Evolutionary conservation across 53 echinoderm and acorn worm species (phyloP).

Genomic region (Pentamera pediparva): DNA sequence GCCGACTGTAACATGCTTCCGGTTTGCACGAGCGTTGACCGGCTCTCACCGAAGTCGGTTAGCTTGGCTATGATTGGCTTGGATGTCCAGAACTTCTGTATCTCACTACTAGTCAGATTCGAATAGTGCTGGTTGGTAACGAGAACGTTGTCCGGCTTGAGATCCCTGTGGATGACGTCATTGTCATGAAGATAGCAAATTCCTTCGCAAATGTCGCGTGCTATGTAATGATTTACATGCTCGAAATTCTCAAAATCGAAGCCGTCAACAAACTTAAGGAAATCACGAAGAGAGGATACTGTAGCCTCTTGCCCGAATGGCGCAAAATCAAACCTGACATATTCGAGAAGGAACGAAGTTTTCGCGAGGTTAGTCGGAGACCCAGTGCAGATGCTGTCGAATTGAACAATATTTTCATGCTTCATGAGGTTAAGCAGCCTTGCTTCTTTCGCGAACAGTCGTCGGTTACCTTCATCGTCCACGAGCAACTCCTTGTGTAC

Average conservation of each 20-base stretch:
- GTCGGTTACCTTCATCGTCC: neutral
- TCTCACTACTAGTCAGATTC: neutral
- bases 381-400: neutral
- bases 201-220: neutral
- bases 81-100: neutral
- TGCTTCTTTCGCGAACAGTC: neutral
- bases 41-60: slow-evolving; percentile 38
- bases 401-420: slow-evolving; percentile 2
- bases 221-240: neutral
- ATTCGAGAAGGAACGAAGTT: neutral
- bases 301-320: neutral
- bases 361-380: neutral
- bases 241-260: neutral
- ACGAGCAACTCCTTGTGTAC: neutral
- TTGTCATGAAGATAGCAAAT: neutral
- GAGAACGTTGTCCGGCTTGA: slow-evolving; percentile 20
- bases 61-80: slow-evolving; percentile 17
- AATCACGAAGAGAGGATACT: neutral
- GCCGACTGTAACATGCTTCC: neutral
- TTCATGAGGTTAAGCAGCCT: neutral
- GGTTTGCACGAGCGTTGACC: slow-evolving; percentile 27
- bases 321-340: neutral
- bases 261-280: neutral
- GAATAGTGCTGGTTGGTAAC: slow-evolving; percentile 9
- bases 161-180: slow-evolving; percentile 6